These are phyloP conservation scores for Melanotaenia parkinsoni DNA, from an alignment of 2,797 vertebrate species.

Conservation along the genomic window DNA sequence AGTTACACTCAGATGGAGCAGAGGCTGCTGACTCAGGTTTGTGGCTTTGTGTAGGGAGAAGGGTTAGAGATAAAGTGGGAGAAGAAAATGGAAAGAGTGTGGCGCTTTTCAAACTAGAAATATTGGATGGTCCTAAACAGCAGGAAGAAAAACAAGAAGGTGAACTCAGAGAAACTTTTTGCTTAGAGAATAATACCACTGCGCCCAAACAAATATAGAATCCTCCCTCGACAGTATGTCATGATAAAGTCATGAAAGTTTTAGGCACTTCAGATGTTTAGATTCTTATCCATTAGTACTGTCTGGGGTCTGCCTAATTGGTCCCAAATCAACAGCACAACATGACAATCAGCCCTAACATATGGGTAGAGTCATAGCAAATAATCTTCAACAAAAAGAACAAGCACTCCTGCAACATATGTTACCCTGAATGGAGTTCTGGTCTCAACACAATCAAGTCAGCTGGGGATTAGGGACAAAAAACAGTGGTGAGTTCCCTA, in stretches of 20 bases:
- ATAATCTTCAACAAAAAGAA: too few relatives aligned
- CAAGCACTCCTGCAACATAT: too few relatives aligned
- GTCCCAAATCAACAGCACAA: too few relatives aligned
- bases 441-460: too few relatives aligned
- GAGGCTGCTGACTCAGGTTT: constrained; percentile 68
- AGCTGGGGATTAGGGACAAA: too few relatives aligned
- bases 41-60: constrained; percentile 31
- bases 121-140: background rate
- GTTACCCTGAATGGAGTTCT: too few relatives aligned
- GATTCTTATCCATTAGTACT: background rate
- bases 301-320: too few relatives aligned
- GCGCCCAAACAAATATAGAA: background rate
- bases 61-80: constrained; percentile 21
- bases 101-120: constrained; percentile 14
- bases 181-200: background rate
- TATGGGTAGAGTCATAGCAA: too few relatives aligned
- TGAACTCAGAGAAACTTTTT: background rate
- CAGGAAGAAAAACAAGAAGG: background rate
- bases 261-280: background rate
- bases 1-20: constrained; percentile 41
- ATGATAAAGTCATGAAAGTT: background rate
- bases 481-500: too few relatives aligned
- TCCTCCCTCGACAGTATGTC: background rate
- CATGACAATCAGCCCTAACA: too few relatives aligned
- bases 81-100: constrained; percentile 8